phyloP scores from a whole-genome alignment of 2,888 invertebrate species.

The Ophraella communa region DNA sequence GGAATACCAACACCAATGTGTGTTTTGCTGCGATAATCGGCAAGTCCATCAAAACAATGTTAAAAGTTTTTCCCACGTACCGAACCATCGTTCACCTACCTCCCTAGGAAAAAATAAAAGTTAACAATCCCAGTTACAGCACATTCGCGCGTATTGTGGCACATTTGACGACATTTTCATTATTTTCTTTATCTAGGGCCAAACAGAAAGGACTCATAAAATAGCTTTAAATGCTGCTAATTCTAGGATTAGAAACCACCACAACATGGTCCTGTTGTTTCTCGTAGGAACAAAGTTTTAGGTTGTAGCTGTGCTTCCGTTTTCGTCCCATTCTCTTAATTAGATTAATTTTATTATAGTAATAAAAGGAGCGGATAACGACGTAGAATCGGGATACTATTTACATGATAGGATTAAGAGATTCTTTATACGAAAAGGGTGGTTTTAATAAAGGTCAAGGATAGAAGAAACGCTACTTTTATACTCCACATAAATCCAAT shows the following conservation, averaged over 20 bases:
- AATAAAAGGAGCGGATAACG: constrained; percentile 19
- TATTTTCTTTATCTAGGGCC: constrained; percentile 35
- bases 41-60: not conserved
- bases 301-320: constrained; percentile 22
- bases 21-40: not conserved
- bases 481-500: too few relatives aligned
- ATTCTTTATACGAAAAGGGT: not conserved
- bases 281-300: constrained; percentile 25
- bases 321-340: constrained; percentile 25
- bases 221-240: constrained; percentile 36
- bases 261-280: constrained; percentile 32
- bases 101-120: not conserved
- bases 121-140: constrained; percentile 4
- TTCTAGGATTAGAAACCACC: constrained; percentile 34
- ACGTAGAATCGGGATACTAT: constrained; percentile 17
- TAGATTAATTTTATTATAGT: constrained; percentile 31
- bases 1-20: not conserved
- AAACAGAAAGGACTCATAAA: constrained; percentile 31
- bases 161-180: constrained; percentile 27
- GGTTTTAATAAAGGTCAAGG: not conserved
- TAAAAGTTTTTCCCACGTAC: not conserved
- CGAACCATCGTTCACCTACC: too few relatives aligned
- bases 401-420: constrained; percentile 19
- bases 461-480: not conserved
- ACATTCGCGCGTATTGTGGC: constrained; percentile 15